Evolutionary conservation across 2,888 invertebrate genomes (phyloP).

Genomic region (Xanthia icteritia): DNA sequence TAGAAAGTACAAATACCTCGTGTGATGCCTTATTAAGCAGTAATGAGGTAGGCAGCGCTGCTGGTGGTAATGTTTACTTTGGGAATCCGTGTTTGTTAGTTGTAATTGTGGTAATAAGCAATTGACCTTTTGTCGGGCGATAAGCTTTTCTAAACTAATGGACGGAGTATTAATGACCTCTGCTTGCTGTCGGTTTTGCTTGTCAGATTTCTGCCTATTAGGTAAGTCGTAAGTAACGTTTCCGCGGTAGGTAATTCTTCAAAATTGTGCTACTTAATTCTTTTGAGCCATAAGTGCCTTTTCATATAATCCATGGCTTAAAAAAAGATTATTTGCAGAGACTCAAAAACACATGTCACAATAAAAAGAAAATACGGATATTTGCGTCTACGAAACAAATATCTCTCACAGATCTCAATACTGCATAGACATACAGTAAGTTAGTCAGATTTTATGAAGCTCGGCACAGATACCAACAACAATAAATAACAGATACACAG

Average conservation of each 20-base stretch:
- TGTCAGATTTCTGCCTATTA: not conserved
- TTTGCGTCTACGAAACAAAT: not conserved
- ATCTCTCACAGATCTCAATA: not conserved
- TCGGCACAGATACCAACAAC: constrained; percentile 18
- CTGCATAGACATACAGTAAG: not conserved
- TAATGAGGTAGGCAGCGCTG: constrained; percentile 31
- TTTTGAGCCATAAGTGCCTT: not conserved
- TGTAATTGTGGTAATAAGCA: not conserved
- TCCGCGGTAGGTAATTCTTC: not conserved
- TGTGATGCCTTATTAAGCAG: constrained; percentile 42
- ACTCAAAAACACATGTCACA: not conserved
- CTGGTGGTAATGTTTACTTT: constrained; percentile 14
- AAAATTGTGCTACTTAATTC: not conserved
- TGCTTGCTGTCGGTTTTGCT: not conserved
- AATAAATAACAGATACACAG: constrained; percentile 43
- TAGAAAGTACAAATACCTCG: constrained; percentile 55
- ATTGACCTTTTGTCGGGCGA: not conserved
- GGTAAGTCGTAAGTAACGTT: not conserved
- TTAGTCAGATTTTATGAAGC: constrained; percentile 14
- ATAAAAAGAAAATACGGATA: not conserved
- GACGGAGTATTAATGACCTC: not conserved
- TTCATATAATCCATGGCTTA: not conserved
- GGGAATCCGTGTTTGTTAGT: not conserved
- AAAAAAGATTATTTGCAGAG: not conserved
- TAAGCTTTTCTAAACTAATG: not conserved